Evolutionary conservation across 2,113 vertebrate genomes (phyloP).

Genomic region (Eupsittula cactorum): DNA sequence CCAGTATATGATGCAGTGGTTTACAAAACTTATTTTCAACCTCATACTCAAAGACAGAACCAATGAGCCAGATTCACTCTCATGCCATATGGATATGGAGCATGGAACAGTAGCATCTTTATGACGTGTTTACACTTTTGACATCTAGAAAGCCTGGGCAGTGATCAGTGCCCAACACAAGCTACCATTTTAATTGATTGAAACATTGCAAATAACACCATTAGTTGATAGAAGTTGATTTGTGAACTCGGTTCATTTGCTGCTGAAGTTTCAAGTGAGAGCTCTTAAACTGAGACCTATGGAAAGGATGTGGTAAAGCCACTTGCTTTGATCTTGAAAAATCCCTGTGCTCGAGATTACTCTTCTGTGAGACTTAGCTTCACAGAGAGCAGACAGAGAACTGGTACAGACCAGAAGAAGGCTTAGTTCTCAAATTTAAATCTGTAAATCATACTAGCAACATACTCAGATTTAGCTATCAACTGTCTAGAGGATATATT

Average conservation of each 20-base stretch:
- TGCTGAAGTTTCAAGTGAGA: background rate
- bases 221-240: background rate
- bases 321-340: background rate
- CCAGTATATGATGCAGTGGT: background rate
- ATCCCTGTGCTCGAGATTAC: background rate
- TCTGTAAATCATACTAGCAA: background rate
- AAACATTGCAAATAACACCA: background rate
- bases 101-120: background rate
- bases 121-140: background rate
- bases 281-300: background rate
- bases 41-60: background rate
- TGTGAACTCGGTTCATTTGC: background rate
- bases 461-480: background rate
- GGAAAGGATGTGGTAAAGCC: background rate
- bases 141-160: background rate
- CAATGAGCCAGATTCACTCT: background rate
- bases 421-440: background rate
- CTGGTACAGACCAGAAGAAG: background rate
- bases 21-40: background rate
- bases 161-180: background rate
- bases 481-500: background rate
- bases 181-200: background rate
- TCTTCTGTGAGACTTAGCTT: background rate
- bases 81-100: background rate
- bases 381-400: background rate